Conservation (phyloP, 2,888 invertebrate genomes). For the Caenorhabditis japonica region DNA sequence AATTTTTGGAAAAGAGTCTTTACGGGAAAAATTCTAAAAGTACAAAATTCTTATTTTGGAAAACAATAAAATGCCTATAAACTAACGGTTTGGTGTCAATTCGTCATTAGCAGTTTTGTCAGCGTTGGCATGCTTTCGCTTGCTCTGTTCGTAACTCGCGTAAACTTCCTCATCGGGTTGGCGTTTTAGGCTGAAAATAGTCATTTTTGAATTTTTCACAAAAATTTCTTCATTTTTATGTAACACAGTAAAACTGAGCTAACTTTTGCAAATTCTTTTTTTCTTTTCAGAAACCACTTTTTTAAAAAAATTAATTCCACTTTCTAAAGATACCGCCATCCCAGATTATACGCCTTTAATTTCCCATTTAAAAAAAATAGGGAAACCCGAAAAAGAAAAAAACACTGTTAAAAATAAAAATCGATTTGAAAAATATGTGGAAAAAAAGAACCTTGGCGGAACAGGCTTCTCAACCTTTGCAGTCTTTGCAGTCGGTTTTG, state of each 20-base stretch:
- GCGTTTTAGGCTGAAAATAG: slow-evolving; percentile 39
- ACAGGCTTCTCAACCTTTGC: slow-evolving; percentile 1
- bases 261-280: too few species aligned
- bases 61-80: neutral
- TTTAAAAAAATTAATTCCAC: slow-evolving; percentile 9
- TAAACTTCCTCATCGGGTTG: slow-evolving; percentile 35
- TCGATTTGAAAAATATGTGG: too few species aligned
- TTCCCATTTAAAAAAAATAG: neutral
- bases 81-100: slow-evolving; percentile 54
- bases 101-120: slow-evolving; percentile 54
- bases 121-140: slow-evolving; percentile 46
- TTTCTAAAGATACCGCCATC: neutral
- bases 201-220: neutral
- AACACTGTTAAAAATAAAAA: slow-evolving; percentile 11
- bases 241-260: too few species aligned
- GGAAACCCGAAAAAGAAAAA: slow-evolving; percentile 8
- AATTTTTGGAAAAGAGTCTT: too few species aligned
- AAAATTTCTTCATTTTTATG: neutral
- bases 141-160: slow-evolving; percentile 57
- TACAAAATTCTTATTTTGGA: too few species aligned
- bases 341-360: too few species aligned
- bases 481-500: slow-evolving; percentile 5
- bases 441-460: slow-evolving; percentile 22
- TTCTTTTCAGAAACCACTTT: neutral
- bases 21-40: too few species aligned